Conservation (phyloP, 2,888 invertebrate species). For the Mimachlamys varia region DNA sequence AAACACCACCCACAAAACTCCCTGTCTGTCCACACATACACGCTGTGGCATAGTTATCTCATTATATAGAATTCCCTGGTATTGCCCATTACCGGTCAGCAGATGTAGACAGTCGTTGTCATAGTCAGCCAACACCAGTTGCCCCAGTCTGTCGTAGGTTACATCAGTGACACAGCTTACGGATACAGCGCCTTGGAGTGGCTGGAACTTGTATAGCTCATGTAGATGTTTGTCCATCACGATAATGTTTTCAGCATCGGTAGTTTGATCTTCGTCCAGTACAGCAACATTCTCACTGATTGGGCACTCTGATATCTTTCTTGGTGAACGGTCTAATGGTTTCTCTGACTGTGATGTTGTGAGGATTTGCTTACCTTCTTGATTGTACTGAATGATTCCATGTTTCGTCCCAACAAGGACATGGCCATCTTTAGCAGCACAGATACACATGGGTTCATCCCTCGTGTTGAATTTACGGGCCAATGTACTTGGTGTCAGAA, state of each 20-base stretch:
- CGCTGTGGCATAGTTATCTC: not conserved
- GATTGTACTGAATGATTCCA: too few relatives aligned
- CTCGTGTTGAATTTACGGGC: too few relatives aligned
- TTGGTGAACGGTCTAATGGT: too few relatives aligned
- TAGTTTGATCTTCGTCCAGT: not conserved
- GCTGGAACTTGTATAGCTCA: not conserved
- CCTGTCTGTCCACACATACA: not conserved
- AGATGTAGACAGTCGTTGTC: not conserved
- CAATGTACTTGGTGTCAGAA: too few relatives aligned
- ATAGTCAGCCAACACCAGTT: not conserved
- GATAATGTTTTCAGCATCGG: not conserved
- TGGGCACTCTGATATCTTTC: too few relatives aligned
- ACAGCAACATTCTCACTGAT: not conserved
- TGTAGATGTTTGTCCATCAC: not conserved
- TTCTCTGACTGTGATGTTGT: too few relatives aligned
- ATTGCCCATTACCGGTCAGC: not conserved
- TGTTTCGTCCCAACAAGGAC: not conserved
- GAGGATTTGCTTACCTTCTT: too few relatives aligned
- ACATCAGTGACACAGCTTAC: too few relatives aligned
- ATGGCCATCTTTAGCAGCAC: too few relatives aligned
- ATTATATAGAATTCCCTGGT: not conserved
- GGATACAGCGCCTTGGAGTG: too few relatives aligned
- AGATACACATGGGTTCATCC: too few relatives aligned
- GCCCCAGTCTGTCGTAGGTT: not conserved
- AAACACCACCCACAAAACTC: slow-evolving; percentile 3